Evolutionary conservation across 2,113 vertebrate species (phyloP).

Genomic region (Neogale vison): DNA sequence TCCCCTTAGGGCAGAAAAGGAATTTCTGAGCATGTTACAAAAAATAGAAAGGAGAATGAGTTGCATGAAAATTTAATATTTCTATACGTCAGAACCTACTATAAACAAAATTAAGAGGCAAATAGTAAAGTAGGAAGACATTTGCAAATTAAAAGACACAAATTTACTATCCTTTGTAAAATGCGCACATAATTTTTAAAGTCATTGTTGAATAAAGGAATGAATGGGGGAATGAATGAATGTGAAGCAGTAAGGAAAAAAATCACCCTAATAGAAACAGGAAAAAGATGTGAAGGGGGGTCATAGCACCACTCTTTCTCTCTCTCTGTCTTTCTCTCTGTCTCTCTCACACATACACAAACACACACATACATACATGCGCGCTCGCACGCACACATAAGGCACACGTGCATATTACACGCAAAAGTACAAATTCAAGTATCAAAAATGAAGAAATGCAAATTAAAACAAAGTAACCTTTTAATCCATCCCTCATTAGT

Average conservation of each 20-base stretch:
- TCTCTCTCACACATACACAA: not conserved
- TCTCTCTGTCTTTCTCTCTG: not conserved
- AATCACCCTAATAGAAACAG: not conserved
- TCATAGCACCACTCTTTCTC: not conserved
- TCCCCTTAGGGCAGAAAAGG: not conserved
- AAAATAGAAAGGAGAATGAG: constrained; percentile 9
- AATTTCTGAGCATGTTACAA: constrained; percentile 44
- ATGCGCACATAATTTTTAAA: not conserved
- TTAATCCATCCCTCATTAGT: not conserved
- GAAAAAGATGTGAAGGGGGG: not conserved
- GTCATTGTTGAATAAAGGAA: not conserved
- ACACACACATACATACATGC: not conserved
- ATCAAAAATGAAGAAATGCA: not conserved
- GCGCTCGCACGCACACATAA: fast-evolving
- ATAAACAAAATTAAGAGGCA: constrained; percentile 51
- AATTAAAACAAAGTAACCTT: not conserved
- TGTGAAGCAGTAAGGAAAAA: not conserved
- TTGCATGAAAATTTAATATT: constrained; percentile 56
- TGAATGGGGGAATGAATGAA: not conserved
- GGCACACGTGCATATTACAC: not conserved
- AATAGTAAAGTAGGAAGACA: not conserved
- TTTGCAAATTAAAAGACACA: not conserved
- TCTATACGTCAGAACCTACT: not conserved
- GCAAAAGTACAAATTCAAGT: not conserved
- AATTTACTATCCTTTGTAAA: constrained; percentile 37